Conservation (phyloP, 2,888 invertebrate species). For the Siphonodentalium dalli region DNA sequence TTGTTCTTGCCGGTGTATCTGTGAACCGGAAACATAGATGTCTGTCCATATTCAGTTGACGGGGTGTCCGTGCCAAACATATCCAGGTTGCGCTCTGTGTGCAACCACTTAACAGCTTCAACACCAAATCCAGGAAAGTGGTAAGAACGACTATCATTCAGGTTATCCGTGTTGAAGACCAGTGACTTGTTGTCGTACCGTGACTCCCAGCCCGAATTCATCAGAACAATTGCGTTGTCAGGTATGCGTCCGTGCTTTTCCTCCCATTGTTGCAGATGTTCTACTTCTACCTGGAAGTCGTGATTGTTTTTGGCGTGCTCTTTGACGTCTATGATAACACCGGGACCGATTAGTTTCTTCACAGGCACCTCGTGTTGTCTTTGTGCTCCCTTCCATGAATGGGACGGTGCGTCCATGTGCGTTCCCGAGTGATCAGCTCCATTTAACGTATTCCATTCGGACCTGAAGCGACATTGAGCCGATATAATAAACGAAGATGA, state of each 20-base stretch:
- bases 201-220: constrained; percentile 64
- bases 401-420: constrained; percentile 73
- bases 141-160: constrained; percentile 32
- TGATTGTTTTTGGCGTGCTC: constrained; percentile 27
- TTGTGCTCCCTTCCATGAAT: constrained; percentile 68
- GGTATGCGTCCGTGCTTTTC: constrained; percentile 62
- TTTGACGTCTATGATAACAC: constrained; percentile 48
- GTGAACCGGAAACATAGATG: constrained; percentile 68
- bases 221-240: constrained; percentile 64
- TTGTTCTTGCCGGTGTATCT: constrained; percentile 67
- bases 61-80: constrained; percentile 75
- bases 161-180: constrained; percentile 34
- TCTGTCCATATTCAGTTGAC: constrained; percentile 71
- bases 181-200: constrained; percentile 52
- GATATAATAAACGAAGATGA: too few species aligned
- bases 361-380: constrained; percentile 69
- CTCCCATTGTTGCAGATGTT: constrained; percentile 67
- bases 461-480: too few species aligned
- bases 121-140: constrained; percentile 67
- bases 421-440: constrained; percentile 73
- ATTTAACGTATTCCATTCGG: constrained; percentile 69
- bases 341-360: constrained; percentile 64
- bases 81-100: constrained; percentile 64
- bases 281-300: constrained; percentile 48
- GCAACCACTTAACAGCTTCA: constrained; percentile 72